Evolutionary conservation across 2,113 vertebrate species (phyloP).

Genomic region (Pogonocichla stellata): DNA sequence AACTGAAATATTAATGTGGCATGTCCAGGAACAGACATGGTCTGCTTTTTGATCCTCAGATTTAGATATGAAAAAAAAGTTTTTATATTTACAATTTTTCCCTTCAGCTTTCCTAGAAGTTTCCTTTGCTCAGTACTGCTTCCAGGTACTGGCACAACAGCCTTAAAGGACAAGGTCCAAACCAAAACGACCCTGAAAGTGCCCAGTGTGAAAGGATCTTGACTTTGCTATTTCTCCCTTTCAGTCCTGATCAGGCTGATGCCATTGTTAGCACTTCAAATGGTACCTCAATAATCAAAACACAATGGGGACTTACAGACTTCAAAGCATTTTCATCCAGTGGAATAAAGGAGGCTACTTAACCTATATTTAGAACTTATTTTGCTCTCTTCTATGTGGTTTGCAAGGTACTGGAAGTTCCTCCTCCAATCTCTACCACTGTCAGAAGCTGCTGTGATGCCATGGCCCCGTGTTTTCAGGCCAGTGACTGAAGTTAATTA

Average conservation of each 20-base stretch:
- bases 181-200: not conserved
- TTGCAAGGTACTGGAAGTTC: not conserved
- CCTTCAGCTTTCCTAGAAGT: not conserved
- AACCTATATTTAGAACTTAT: not conserved
- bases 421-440: not conserved
- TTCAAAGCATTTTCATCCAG: not conserved
- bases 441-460: not conserved
- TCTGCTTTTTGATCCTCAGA: not conserved
- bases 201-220: not conserved
- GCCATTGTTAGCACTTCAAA: not conserved
- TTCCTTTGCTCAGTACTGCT: not conserved
- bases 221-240: not conserved
- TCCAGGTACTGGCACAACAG: not conserved
- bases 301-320: not conserved
- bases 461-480: not conserved
- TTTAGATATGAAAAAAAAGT: not conserved
- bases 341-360: not conserved
- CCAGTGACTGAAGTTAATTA: not conserved
- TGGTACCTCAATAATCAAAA: not conserved
- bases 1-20: not conserved
- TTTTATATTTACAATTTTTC: not conserved
- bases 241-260: not conserved
- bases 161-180: not conserved
- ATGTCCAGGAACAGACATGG: accelerated
- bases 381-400: not conserved